Conservation (phyloP, 2,888 invertebrate species). For the Ditylenchus weischeri region DNA sequence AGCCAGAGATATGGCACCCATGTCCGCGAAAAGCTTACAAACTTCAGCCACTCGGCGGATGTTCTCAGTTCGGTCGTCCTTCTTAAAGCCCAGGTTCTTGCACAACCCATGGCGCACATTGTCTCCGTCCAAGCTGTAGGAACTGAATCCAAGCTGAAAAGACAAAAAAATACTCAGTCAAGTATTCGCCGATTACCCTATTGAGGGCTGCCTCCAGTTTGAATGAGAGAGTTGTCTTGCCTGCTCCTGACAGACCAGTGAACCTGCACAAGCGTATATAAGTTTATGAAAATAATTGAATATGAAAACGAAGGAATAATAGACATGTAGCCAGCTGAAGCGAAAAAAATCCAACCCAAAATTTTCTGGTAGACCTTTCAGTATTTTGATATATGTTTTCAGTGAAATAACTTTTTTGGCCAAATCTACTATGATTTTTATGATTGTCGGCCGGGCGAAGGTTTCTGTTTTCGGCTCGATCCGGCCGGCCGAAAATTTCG, state of each 20-base stretch:
- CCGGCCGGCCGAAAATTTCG: no score
- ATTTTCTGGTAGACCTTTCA: no score
- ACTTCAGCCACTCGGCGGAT: constrained; percentile 94
- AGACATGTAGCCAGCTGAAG: no score
- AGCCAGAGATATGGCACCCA: constrained; percentile 90
- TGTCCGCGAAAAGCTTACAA: constrained; percentile 92
- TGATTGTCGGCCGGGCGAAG: no score
- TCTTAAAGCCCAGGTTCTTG: constrained; percentile 87
- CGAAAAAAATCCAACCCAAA: no score
- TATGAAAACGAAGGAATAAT: neutral
- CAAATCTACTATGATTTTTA: no score
- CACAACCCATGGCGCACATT: constrained; percentile 85
- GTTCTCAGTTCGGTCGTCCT: constrained; percentile 90
- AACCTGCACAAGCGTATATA: constrained; percentile 64
- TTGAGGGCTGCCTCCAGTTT: constrained; percentile 86
- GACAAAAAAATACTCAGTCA: constrained; percentile 73
- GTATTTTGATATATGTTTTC: neutral
- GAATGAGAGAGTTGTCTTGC: constrained; percentile 95
- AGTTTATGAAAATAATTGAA: neutral
- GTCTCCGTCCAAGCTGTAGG: constrained; percentile 91
- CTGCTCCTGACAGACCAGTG: constrained; percentile 75
- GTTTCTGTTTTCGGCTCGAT: no score
- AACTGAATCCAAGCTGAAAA: constrained; percentile 77
- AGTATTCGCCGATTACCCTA: neutral
- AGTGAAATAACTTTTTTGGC: no score